phyloP scores from a whole-genome alignment of 2,113 vertebrate genomes.

The Sturnus vulgaris region DNA sequence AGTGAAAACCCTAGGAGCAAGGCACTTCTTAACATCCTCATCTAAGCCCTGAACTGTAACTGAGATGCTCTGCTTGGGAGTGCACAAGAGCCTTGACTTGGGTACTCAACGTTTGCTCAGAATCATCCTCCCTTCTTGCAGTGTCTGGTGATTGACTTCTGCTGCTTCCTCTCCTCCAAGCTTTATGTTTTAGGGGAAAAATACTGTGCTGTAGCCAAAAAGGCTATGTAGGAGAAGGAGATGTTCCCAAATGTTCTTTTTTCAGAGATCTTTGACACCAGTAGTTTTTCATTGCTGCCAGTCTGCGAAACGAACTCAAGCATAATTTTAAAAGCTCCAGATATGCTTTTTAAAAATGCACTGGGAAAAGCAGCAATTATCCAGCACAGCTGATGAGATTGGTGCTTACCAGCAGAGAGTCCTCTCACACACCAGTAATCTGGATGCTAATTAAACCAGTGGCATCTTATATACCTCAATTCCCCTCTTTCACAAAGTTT shows the following conservation, averaged over 20 bases:
- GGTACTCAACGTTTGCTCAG: rapidly evolving
- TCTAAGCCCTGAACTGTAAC: neutral
- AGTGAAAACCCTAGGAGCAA: neutral
- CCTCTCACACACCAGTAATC: neutral
- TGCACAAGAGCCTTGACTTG: neutral
- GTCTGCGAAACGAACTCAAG: neutral
- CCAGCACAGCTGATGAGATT: neutral
- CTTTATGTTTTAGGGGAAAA: neutral
- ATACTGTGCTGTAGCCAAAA: neutral
- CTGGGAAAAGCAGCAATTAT: neutral
- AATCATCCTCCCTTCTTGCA: neutral
- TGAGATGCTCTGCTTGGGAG: neutral
- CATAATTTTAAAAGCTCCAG: neutral
- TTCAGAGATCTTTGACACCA: neutral
- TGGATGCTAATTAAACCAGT: neutral
- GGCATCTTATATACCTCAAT: neutral
- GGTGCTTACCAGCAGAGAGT: neutral
- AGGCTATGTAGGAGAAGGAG: neutral
- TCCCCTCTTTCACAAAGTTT: neutral
- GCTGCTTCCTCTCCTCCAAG: neutral
- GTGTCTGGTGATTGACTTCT: neutral
- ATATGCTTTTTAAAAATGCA: neutral
- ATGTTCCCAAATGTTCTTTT: neutral
- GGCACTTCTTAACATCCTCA: neutral
- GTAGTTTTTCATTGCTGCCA: neutral